Evolutionary conservation across 2,797 vertebrate species (phyloP), one percentile per base, ranked within the genome.

Genomic region (Muscicapa comitata): DNA sequence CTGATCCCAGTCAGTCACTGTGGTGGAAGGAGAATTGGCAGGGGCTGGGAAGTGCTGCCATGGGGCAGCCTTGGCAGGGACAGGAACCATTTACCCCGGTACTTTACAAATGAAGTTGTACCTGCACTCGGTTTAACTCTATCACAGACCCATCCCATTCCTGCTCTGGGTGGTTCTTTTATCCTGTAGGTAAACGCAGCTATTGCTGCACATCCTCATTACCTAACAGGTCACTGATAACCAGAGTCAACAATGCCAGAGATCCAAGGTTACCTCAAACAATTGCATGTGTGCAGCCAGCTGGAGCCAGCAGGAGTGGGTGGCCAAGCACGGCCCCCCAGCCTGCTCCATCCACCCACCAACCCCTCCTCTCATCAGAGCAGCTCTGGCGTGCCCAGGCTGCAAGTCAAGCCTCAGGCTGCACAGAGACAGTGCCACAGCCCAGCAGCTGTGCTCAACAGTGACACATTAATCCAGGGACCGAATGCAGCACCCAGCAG

Each of bases 281-380:
- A 6, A 58, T 50, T 53, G 61, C 29, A 43, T 0, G 2, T 12
- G 10, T 20, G 66, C 9, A 61, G 65, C 37, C 57, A 29, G 54
- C 62, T 48, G 90, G 33, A 93, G 72, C 54, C 80, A 81, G 80
- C 43, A 23, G 0, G 43, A 79, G 71, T 24, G 53, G 51, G 76
- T 17, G 58, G 42, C 29, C n/a, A 50, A 84, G 70, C 77, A 43
- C 29, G 0, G 0, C 17, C 50, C 2, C 2, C 28, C 28, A 53
- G 58, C 11, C 20, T 2, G 5, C 53, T 29, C 76, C 18, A 9
- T 17, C 45, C 54, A 17, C 48, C 37, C 40, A 29, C 25, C 5
- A 17, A 28, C 0, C 2, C 40, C 63, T 73, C 21, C 50, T 58
- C 55, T 18, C 3, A 0, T 8, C 0, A 0, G 48, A 68, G 66